Evolutionary conservation across 2,888 invertebrate genomes (phyloP).

Genomic region (Leucania comma): DNA sequence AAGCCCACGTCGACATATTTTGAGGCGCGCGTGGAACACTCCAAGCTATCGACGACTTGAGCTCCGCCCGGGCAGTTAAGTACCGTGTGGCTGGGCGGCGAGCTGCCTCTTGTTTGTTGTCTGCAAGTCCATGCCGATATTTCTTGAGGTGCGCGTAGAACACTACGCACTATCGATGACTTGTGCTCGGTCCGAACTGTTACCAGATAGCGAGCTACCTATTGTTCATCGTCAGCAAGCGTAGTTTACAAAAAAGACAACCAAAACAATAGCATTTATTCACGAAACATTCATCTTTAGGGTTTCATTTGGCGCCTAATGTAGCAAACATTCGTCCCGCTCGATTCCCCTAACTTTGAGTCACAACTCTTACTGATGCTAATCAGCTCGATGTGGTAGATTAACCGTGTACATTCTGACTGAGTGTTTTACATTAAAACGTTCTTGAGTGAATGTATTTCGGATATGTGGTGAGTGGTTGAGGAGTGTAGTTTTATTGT

Average conservation of each 20-base stretch:
- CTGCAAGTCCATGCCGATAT: too few relatives aligned
- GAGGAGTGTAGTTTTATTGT: conserved; percentile 9
- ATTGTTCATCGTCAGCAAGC: too few relatives aligned
- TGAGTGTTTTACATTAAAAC: conserved; percentile 57
- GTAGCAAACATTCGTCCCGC: conserved; percentile 56
- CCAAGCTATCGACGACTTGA: too few relatives aligned
- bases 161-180: too few relatives aligned
- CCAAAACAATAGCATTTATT: conserved; percentile 3
- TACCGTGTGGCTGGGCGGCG: too few relatives aligned
- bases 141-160: too few relatives aligned
- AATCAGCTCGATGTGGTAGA: conserved; percentile 64
- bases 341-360: conserved; percentile 58
- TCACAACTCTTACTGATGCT: conserved; percentile 56
- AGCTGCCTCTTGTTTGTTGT: too few relatives aligned
- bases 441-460: conserved; percentile 20
- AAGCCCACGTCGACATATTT: too few relatives aligned
- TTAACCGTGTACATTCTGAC: conserved; percentile 61
- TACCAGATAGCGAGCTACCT: too few relatives aligned
- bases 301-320: conserved; percentile 71
- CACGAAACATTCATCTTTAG: conserved; percentile 50
- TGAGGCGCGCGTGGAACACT: too few relatives aligned
- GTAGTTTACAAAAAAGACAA: not conserved
- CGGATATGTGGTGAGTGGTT: not conserved
- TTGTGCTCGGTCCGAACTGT: too few relatives aligned
- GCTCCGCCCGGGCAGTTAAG: too few relatives aligned